Conservation (phyloP, 1,140 invertebrate genomes). For the Acromyrmex charruanus region DNA sequence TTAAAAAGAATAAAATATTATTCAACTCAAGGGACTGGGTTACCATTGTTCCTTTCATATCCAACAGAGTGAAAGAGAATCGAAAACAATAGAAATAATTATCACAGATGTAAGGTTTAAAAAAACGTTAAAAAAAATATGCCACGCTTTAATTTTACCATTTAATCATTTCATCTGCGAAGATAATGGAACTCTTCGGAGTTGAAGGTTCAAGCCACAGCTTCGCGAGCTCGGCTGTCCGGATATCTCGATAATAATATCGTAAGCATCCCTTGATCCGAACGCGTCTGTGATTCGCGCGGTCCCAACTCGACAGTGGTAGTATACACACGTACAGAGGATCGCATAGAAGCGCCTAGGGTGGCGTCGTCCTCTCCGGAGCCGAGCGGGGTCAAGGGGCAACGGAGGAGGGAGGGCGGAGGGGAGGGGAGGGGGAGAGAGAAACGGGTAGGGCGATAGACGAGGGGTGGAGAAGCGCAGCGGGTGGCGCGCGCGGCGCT, state of each 20-base stretch:
- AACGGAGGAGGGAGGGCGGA: background rate
- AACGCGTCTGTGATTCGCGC: constrained; percentile 42
- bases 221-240: background rate
- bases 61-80: background rate
- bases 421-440: background rate
- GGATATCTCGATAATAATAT: constrained; percentile 26
- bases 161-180: background rate
- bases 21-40: too few species aligned
- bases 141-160: background rate
- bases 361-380: constrained; percentile 53
- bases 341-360: constrained; percentile 53
- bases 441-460: constrained; percentile 42
- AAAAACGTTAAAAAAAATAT: background rate
- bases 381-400: constrained; percentile 33
- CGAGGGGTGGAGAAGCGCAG: constrained; percentile 37
- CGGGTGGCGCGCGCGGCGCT: constrained; percentile 67
- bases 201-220: background rate
- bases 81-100: background rate
- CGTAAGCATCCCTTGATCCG: constrained; percentile 19
- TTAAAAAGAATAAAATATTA: too few species aligned
- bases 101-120: background rate
- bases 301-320: constrained; percentile 54
- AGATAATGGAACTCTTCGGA: background rate
- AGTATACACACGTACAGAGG: constrained; percentile 24
- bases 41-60: too few species aligned